Evolutionary conservation across 2,113 vertebrate species (phyloP).

Genomic region (Hiodon tergisus): DNA sequence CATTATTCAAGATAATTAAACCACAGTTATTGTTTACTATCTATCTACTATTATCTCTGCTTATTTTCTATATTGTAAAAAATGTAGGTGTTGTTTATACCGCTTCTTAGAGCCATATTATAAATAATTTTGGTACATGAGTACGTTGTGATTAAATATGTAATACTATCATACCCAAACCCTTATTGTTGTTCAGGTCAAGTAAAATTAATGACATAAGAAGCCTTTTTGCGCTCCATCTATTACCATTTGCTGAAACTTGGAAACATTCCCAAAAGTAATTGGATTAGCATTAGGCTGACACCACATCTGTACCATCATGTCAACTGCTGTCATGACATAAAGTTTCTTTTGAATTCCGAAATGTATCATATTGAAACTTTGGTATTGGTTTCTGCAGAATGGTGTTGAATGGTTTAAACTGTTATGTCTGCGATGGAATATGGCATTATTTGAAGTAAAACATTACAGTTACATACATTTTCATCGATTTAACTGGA

Average conservation of each 20-base stretch:
- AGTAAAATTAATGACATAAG: not conserved
- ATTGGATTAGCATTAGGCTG: not conserved
- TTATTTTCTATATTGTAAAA: not conserved
- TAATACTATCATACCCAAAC: not conserved
- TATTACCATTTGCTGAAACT: conserved; percentile 1
- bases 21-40: not conserved
- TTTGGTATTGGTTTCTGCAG: not conserved
- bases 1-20: too few species aligned
- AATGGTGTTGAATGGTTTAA: not conserved
- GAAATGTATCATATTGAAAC: not conserved
- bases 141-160: not conserved
- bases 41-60: not conserved
- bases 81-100: not conserved
- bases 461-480: too few species aligned
- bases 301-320: not conserved
- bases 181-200: not conserved
- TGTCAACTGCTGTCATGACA: not conserved
- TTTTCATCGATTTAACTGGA: too few species aligned
- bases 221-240: not conserved
- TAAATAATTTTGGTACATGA: not conserved
- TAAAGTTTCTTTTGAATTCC: not conserved
- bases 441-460: too few species aligned
- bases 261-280: not conserved
- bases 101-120: not conserved
- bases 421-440: not conserved